A percentile compares a stretch with the other conserved stretches of the same genome.
These are phyloP conservation scores for Trogon melanurus DNA, from an alignment of 2,113 vertebrate genomes.

Conservation along the genomic window DNA sequence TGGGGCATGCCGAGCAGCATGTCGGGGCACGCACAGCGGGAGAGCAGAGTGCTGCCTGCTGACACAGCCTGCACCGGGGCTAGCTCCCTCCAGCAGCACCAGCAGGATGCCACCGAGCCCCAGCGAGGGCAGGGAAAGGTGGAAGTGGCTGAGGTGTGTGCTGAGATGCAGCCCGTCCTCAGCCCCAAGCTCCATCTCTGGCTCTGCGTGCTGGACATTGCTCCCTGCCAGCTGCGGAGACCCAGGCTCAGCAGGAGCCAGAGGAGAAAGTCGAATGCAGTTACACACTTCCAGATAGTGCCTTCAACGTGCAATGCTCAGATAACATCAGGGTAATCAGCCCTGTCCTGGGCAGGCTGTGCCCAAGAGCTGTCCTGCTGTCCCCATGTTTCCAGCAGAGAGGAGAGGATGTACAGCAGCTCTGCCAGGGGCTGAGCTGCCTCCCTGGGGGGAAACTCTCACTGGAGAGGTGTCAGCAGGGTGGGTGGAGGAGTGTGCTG, in stretches of 20 bases:
- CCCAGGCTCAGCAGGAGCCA: not conserved
- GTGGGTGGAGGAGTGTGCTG: not conserved
- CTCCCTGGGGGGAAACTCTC: not conserved
- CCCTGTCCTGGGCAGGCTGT: not conserved
- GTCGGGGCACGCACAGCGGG: not conserved
- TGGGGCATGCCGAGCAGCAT: fast-evolving
- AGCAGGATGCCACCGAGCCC: fast-evolving
- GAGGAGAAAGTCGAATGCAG: not conserved
- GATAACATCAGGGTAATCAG: not conserved
- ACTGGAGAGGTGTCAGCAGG: not conserved
- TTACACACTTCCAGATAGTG: not conserved
- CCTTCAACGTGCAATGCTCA: not conserved
- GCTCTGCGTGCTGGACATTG: not conserved
- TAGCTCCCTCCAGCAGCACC: not conserved
- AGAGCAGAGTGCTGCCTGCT: not conserved
- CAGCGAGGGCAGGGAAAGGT: not conserved
- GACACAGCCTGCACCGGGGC: not conserved
- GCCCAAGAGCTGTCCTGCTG: fast-evolving
- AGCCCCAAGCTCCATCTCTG: not conserved
- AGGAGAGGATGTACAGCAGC: not conserved
- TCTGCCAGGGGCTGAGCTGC: not conserved
- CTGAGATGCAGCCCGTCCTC: not conserved
- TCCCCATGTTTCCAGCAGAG: not conserved
- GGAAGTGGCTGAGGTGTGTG: not conserved
- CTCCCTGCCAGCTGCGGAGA: fast-evolving